Evolutionary conservation across 2,113 vertebrate species (phyloP).

Genomic region (Gobiocypris rarus): DNA sequence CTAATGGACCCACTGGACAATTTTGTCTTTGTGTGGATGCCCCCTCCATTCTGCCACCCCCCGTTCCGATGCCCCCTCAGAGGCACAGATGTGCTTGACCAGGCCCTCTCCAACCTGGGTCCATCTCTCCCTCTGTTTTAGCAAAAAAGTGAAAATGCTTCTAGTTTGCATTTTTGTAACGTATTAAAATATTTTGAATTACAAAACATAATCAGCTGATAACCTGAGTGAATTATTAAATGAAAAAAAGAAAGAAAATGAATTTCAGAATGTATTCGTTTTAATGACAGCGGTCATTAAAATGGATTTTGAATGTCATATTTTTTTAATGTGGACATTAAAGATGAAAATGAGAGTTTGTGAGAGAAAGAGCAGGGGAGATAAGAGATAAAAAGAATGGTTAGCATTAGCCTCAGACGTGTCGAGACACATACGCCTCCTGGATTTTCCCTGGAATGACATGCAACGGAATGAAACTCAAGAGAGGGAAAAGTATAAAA

Average conservation of each 20-base stretch:
- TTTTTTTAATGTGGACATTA: neutral
- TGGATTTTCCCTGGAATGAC: slow-evolving; percentile 55
- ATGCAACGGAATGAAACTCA: slow-evolving; percentile 46
- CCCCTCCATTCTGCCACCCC: slow-evolving; percentile 71
- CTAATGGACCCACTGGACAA: slow-evolving; percentile 84
- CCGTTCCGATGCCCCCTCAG: slow-evolving; percentile 82
- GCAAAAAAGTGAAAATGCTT: neutral
- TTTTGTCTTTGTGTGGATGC: slow-evolving; percentile 87
- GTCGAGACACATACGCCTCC: slow-evolving; percentile 70
- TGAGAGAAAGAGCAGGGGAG: slow-evolving; percentile 32
- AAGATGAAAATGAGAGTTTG: slow-evolving; percentile 18
- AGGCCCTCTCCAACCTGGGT: slow-evolving; percentile 76
- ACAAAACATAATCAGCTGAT: neutral
- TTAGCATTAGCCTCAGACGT: slow-evolving; percentile 64
- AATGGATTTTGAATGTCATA: neutral
- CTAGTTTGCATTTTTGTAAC: neutral
- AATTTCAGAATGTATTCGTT: neutral
- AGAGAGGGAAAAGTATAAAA: slow-evolving; percentile 40
- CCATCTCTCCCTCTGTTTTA: slow-evolving; percentile 27
- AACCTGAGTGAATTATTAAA: neutral
- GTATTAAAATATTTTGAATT: neutral
- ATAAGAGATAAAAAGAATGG: slow-evolving; percentile 46
- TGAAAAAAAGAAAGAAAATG: neutral
- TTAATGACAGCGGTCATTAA: neutral
- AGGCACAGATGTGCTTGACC: slow-evolving; percentile 85